Evolutionary conservation across 2,888 invertebrate species (phyloP).

Genomic region (Thecocarcelia acutangulata): DNA sequence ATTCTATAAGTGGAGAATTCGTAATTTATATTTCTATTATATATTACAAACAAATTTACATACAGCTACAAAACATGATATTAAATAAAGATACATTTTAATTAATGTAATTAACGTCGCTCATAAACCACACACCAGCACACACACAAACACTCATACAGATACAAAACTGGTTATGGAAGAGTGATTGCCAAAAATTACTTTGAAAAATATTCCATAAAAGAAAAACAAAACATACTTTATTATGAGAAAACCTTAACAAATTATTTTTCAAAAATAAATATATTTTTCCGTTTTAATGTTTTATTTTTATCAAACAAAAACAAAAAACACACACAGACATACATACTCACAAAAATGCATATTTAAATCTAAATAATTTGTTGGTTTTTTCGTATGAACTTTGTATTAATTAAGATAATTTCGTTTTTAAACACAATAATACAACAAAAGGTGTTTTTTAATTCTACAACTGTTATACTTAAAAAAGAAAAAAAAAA

Average conservation of each 20-base stretch:
- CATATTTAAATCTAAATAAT: constrained; percentile 16
- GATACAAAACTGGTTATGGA: constrained; percentile 40
- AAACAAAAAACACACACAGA: too few relatives aligned
- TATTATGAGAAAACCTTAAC: constrained; percentile 6
- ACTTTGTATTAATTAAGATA: background rate
- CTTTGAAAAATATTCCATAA: constrained; percentile 11
- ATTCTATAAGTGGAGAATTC: background rate
- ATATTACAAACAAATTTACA: constrained; percentile 35
- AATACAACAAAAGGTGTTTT: background rate
- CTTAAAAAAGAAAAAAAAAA: constrained; percentile 3
- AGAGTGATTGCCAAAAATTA: constrained; percentile 44
- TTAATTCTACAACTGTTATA: background rate
- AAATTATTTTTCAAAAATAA: constrained; percentile 23
- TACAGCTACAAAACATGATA: constrained; percentile 44
- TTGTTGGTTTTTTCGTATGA: background rate
- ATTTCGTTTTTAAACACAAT: constrained; percentile 26
- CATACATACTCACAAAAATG: too few relatives aligned
- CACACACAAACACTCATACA: background rate
- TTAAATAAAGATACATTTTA: constrained; percentile 49
- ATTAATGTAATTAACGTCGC: constrained; percentile 41
- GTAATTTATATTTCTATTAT: background rate
- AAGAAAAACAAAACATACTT: too few relatives aligned
- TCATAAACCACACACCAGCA: constrained; percentile 3
- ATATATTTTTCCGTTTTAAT: constrained; percentile 12
- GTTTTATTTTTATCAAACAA: background rate